phyloP scores from a whole-genome alignment of 2,888 invertebrate species.

The Chaitophorus viminalis region DNA sequence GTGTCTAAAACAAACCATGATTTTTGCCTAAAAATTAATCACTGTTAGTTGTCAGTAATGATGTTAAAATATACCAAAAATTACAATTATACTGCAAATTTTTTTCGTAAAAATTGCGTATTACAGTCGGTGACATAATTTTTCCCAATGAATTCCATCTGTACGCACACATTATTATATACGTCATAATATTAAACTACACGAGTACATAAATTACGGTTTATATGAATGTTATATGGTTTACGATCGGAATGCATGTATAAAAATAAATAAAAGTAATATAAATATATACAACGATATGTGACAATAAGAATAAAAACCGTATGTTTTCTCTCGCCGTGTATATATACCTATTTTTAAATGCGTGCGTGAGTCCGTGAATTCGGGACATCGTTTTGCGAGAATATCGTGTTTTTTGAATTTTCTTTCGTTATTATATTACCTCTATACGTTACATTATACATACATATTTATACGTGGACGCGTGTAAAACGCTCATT shows the following conservation, averaged over 20 bases:
- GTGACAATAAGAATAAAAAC: neutral
- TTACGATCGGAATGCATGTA: neutral
- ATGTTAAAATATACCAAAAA: no score
- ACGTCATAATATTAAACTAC: no score
- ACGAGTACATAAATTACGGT: neutral
- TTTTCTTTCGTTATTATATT: neutral
- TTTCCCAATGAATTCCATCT: no score
- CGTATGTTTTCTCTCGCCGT: neutral
- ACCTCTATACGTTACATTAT: neutral
- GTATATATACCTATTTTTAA: neutral
- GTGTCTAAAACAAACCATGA: no score
- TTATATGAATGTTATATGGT: neutral
- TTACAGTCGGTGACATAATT: no score
- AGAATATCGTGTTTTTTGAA: neutral
- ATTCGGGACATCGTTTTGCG: neutral
- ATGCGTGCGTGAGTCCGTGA: neutral
- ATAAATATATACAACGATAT: neutral
- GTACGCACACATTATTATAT: neutral
- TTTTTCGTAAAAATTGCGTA: no score
- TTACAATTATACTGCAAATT: no score
- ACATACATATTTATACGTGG: no score
- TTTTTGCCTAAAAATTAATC: no score
- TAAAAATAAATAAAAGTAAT: neutral
- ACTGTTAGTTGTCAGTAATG: no score
- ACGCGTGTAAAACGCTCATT: conserved; percentile 2